Percentiles rank a stretch among this genome's conserved stretches.
These are phyloP conservation scores for Hoplodrina ambigua DNA, from an alignment of 2,888 invertebrate genomes.

Conservation along the genomic window DNA sequence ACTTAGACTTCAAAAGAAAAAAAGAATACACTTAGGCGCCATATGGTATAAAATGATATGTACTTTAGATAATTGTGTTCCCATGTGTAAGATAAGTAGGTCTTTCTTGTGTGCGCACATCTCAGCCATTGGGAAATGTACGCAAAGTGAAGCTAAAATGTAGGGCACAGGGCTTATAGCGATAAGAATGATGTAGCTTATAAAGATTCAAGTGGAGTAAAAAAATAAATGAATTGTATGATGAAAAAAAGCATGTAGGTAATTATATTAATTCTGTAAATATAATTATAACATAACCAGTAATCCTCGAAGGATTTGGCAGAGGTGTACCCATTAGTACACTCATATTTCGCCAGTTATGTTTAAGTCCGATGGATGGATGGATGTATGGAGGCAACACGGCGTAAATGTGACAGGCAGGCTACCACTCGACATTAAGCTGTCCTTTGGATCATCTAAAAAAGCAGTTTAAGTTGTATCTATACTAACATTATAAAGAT, in stretches of 20 bases:
- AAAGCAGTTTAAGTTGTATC: no score
- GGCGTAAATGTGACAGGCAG: no score
- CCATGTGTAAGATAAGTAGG: constrained; percentile 22
- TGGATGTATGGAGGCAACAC: no score
- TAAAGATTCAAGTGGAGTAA: background rate
- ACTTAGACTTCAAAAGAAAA: background rate
- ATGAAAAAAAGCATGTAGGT: background rate
- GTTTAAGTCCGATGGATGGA: no score
- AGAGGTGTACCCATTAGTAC: no score
- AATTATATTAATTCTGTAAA: no score
- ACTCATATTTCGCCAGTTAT: no score
- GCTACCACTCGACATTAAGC: no score
- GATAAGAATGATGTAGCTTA: constrained; percentile 8
- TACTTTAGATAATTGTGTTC: constrained; percentile 39
- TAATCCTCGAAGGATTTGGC: no score
- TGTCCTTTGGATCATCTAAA: no score
- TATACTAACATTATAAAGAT: no score
- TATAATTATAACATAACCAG: background rate
- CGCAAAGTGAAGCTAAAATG: constrained; percentile 27
- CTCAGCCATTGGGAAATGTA: constrained; percentile 42
- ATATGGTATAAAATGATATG: background rate
- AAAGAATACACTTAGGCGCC: background rate
- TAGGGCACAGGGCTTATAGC: constrained; percentile 41
- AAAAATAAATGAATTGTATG: no score
- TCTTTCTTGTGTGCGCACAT: constrained; percentile 24